phyloP scores from a whole-genome alignment of 92 coral and sea anemone genomes.

The Nematostella vectensis region DNA sequence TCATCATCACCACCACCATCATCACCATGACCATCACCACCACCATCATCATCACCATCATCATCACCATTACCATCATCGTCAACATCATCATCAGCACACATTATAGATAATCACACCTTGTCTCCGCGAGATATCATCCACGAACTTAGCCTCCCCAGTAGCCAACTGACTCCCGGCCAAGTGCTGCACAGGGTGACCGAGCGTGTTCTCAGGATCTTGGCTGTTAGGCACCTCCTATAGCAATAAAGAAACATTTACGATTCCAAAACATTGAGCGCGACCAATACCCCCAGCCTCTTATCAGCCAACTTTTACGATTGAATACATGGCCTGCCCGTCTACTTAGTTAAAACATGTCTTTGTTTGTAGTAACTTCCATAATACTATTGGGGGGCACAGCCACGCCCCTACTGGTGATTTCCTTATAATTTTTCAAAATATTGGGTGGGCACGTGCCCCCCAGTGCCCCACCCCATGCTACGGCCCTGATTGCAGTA shows the following conservation, averaged over 20 bases:
- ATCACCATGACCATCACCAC: slow-evolving; percentile 2
- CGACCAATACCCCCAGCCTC: too few species aligned
- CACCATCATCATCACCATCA: slow-evolving; percentile 1
- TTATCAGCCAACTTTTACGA: too few species aligned
- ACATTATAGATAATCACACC: neutral
- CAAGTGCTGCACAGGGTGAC: slow-evolving; percentile 15
- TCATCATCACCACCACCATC: slow-evolving; percentile 2
- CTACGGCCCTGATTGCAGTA: too few species aligned
- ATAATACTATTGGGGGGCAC: too few species aligned
- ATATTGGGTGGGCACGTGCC: too few species aligned
- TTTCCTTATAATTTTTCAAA: too few species aligned
- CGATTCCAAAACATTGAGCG: neutral
- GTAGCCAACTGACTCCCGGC: slow-evolving; percentile 9
- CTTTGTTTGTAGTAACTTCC: too few species aligned
- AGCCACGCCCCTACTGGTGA: too few species aligned
- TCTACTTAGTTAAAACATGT: too few species aligned
- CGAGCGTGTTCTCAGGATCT: slow-evolving; percentile 6
- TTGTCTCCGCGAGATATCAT: slow-evolving; percentile 11
- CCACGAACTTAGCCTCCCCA: slow-evolving; percentile 15
- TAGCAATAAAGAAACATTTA: neutral
- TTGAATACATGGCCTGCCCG: too few species aligned
- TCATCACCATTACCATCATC: slow-evolving; percentile 4
- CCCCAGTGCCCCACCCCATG: too few species aligned
- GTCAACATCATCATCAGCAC: slow-evolving; percentile 2
- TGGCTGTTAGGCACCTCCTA: slow-evolving; percentile 12